These are phyloP conservation scores for Chelon auratus DNA, from an alignment of 2,797 vertebrate genomes.

Conservation along the genomic window DNA sequence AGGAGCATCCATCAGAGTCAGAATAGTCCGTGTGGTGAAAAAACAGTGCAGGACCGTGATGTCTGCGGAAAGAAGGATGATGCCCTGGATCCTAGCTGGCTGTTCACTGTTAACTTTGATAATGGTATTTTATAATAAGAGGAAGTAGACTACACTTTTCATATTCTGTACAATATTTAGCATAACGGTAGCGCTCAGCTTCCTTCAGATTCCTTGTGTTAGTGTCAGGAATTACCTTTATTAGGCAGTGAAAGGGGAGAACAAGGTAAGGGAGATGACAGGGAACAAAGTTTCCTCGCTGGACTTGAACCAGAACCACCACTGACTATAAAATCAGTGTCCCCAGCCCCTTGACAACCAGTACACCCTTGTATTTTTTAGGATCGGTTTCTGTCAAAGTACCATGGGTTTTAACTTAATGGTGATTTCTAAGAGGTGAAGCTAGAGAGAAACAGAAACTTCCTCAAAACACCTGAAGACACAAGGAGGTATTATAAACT, in stretches of 20 bases:
- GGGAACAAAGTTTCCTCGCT: background rate
- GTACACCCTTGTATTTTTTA: background rate
- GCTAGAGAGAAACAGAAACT: no score
- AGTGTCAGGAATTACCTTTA: background rate
- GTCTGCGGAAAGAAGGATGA: constrained; percentile 40
- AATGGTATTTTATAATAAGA: constrained; percentile 50
- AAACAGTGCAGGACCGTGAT: constrained; percentile 37
- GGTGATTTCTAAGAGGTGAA: no score
- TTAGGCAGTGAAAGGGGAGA: background rate
- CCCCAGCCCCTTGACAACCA: background rate
- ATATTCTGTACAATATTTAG: constrained; percentile 23
- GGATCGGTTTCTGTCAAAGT: no score
- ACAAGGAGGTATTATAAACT: no score
- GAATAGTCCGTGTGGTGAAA: constrained; percentile 33
- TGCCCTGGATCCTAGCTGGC: constrained; percentile 19
- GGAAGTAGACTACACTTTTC: constrained; percentile 2
- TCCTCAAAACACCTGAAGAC: no score
- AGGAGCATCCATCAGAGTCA: constrained; percentile 53
- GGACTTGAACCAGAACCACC: background rate
- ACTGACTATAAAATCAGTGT: background rate
- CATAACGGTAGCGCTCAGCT: constrained; percentile 16
- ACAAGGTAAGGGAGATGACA: background rate
- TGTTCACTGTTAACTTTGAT: constrained; percentile 40
- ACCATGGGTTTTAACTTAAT: no score
- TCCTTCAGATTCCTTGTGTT: background rate